Conservation (phyloP, 2,113 vertebrate genomes). For the Gnathonemus echidnorhynchus region DNA sequence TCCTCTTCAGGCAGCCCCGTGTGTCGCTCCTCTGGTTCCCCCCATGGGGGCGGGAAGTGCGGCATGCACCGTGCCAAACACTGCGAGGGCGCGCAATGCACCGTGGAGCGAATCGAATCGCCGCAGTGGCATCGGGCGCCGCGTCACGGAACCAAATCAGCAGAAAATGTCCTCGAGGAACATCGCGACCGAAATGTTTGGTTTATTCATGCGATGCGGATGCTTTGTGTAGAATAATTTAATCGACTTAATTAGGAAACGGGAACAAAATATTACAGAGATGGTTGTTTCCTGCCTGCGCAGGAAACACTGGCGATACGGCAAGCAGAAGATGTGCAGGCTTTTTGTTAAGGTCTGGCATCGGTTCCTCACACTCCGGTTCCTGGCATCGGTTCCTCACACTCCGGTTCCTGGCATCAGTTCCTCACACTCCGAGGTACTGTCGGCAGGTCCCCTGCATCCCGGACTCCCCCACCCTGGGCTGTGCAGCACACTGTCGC, state of each 20-base stretch:
- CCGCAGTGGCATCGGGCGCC: constrained; percentile 54
- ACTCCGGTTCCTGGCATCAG: background rate
- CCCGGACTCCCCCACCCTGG: background rate
- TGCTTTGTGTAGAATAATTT: constrained; percentile 44
- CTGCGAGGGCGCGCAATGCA: constrained; percentile 39
- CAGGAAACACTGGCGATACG: background rate
- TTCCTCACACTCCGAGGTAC: background rate
- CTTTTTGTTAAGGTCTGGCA: background rate
- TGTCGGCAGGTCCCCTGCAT: background rate
- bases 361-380: background rate
- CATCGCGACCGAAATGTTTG: constrained; percentile 41
- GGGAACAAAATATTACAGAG: constrained; percentile 36
- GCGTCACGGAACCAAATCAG: constrained; percentile 57
- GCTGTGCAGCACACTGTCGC: background rate
- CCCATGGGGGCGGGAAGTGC: background rate
- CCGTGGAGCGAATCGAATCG: constrained; percentile 57
- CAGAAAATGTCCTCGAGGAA: constrained; percentile 61
- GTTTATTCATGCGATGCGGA: constrained; percentile 50
- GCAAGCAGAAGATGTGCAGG: background rate
- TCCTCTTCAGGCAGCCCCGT: background rate
- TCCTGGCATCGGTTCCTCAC: background rate
- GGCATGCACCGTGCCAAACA: background rate
- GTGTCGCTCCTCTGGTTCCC: background rate
- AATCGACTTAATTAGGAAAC: constrained; percentile 52
- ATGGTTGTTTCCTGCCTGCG: constrained; percentile 17